Evolutionary conservation across 2,113 vertebrate species (phyloP).

Genomic region (Takifugu bimaculatus): DNA sequence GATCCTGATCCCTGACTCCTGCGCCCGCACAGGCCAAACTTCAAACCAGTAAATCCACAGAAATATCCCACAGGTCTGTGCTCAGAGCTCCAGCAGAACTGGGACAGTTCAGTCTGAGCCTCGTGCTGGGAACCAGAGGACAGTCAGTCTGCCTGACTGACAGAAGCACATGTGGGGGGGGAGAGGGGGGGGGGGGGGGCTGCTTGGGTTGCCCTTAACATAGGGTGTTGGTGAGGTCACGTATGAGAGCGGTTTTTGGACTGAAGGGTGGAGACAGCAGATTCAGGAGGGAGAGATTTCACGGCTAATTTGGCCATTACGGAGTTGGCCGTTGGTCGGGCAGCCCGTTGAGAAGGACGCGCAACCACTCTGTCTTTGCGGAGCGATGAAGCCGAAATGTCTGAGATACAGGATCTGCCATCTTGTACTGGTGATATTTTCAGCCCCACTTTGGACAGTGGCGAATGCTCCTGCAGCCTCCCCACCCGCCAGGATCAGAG

Average conservation of each 20-base stretch:
- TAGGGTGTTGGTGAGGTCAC: conserved; percentile 25
- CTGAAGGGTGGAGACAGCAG: conserved; percentile 12
- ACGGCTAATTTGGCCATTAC: too few species aligned
- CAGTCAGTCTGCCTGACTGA: conserved; percentile 67
- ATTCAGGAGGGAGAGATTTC: not conserved
- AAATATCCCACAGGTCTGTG: conserved; percentile 10
- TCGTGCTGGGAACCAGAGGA: conserved; percentile 48
- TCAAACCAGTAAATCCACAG: conserved; percentile 15
- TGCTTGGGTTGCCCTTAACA: conserved; percentile 61
- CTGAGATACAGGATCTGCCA: too few species aligned
- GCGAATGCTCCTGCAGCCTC: too few species aligned
- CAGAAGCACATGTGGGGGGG: conserved; percentile 69
- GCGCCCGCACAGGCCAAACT: not conserved
- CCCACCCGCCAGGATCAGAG: too few species aligned
- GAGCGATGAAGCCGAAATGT: too few species aligned
- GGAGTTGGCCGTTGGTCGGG: too few species aligned
- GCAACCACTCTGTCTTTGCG: too few species aligned
- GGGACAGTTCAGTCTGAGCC: conserved; percentile 19
- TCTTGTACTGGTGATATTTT: too few species aligned
- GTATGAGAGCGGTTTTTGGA: conserved; percentile 1
- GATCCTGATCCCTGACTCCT: not conserved
- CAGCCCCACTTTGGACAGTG: too few species aligned
- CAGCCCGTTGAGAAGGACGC: too few species aligned
- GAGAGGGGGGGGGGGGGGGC: conserved; percentile 22
- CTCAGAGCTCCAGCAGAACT: conserved; percentile 11